phyloP scores from a whole-genome alignment of 2,113 vertebrate species.

The Notarius lentiginosus region DNA sequence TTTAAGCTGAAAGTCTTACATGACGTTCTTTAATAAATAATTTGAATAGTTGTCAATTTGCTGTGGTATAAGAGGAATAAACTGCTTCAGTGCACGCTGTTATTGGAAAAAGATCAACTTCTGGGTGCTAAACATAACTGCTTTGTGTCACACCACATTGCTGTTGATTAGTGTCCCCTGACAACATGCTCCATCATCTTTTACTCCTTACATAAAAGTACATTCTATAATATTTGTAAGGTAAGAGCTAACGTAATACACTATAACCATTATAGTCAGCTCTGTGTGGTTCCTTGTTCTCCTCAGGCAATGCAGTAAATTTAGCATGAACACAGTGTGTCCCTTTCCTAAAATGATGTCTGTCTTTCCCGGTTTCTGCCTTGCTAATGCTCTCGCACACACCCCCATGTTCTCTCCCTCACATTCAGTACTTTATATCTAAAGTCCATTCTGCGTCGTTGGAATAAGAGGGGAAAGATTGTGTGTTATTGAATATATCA shows the following conservation, averaged over 20 bases:
- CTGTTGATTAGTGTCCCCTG: not conserved
- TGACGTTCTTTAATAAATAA: not conserved
- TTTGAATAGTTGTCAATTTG: not conserved
- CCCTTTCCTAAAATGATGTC: constrained; percentile 37
- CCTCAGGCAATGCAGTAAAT: not conserved
- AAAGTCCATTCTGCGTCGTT: not conserved
- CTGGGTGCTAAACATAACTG: not conserved
- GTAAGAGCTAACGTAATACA: not conserved
- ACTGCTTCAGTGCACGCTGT: not conserved
- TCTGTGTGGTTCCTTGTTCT: not conserved
- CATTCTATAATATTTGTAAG: not conserved
- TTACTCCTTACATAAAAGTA: not conserved
- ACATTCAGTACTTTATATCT: not conserved
- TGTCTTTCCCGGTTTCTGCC: not conserved
- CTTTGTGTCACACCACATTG: not conserved
- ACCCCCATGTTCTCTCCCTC: not conserved
- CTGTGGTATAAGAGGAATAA: not conserved
- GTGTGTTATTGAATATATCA: no score
- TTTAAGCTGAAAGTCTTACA: not conserved
- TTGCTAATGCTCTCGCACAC: not conserved
- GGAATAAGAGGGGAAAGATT: not conserved
- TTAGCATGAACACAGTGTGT: not conserved
- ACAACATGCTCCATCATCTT: not conserved
- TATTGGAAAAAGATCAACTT: not conserved
- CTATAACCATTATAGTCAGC: not conserved